phyloP scores from a whole-genome alignment of 2,113 vertebrate genomes.

The Irena cyanogastra region DNA sequence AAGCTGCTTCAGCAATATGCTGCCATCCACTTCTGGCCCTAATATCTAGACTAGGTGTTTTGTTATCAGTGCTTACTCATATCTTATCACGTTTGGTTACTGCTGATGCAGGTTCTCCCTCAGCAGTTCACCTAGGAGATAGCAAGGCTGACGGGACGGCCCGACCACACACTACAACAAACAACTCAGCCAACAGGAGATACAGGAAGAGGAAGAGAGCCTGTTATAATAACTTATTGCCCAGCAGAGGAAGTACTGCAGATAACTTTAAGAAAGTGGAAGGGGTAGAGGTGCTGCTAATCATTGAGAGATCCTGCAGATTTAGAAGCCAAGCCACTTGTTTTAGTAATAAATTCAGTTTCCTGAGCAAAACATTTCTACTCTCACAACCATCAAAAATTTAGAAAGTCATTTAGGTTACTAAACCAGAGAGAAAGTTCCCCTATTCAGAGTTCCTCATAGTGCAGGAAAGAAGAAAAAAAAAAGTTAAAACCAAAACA shows the following conservation, averaged over 20 bases:
- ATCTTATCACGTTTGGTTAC: not conserved
- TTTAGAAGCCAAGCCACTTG: not conserved
- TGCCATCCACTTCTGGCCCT: not conserved
- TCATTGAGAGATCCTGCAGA: not conserved
- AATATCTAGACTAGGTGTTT: not conserved
- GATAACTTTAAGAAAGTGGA: not conserved
- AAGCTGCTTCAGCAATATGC: not conserved
- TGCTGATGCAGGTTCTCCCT: not conserved
- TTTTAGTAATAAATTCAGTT: not conserved
- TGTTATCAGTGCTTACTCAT: not conserved
- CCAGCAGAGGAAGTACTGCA: constrained; percentile 43
- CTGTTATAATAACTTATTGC: not conserved
- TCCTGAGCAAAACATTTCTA: not conserved
- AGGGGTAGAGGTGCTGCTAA: not conserved
- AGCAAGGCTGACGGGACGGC: not conserved
- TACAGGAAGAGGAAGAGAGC: constrained; percentile 29
- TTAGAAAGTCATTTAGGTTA: not conserved
- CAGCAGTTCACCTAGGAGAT: not conserved
- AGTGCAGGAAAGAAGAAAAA: not conserved
- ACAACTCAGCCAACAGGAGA: not conserved
- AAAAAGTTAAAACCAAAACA: constrained; percentile 40
- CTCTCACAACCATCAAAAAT: not conserved
- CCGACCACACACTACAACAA: not conserved
- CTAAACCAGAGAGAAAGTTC: not conserved
- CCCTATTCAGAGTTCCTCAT: constrained; percentile 53